Evolutionary conservation across 2,113 vertebrate species (phyloP).

Genomic region (Arizona elegans): DNA sequence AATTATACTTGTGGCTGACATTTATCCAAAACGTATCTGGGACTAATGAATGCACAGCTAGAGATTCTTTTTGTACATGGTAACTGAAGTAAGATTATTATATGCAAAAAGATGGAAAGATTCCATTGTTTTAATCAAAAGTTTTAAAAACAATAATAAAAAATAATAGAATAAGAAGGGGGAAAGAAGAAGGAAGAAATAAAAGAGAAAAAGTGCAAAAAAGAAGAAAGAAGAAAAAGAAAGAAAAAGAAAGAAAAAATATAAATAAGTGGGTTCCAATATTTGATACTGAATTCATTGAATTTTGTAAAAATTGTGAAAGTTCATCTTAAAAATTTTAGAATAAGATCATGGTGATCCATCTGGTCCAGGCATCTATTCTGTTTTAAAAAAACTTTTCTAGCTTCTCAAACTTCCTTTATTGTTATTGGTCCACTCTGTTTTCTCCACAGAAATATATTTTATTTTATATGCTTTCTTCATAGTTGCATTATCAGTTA

Average conservation of each 20-base stretch:
- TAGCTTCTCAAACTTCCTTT: no score
- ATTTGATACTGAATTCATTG: background rate
- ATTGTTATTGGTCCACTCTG: no score
- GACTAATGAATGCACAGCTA: background rate
- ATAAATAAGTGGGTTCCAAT: background rate
- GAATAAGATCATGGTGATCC: no score
- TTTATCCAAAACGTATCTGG: background rate
- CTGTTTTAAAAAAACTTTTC: no score
- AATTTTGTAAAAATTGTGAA: no score
- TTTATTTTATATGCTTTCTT: no score
- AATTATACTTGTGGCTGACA: background rate
- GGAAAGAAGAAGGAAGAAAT: background rate
- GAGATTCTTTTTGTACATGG: background rate
- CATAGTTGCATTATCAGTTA: no score
- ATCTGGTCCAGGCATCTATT: no score
- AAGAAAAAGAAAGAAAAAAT: no score
- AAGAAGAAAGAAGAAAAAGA: no score
- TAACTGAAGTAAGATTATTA: background rate
- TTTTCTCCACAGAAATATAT: no score
- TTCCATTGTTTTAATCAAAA: background rate
- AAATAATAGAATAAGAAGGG: background rate
- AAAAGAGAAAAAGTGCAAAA: background rate
- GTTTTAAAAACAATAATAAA: background rate
- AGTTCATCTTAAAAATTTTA: no score
- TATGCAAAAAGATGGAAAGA: background rate